Evolutionary conservation across 2,888 invertebrate species (phyloP).

Genomic region (Drosophila melanocephala): DNA sequence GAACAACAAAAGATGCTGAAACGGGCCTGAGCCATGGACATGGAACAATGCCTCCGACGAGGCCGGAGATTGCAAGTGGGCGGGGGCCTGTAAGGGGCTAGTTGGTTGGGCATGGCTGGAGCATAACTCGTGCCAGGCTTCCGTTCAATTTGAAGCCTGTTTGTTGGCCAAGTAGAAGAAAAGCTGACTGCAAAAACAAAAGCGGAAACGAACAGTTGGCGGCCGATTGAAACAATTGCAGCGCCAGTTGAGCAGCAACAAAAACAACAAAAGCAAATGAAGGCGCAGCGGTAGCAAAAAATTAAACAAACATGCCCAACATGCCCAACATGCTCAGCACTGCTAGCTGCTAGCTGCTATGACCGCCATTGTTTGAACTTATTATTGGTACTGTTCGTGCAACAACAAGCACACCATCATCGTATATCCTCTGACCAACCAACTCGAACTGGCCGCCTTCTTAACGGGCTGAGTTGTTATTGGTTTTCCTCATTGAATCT

Average conservation of each 20-base stretch:
- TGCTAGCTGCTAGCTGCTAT: constrained; percentile 49
- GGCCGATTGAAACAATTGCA: constrained; percentile 79
- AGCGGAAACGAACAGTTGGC: constrained; percentile 77
- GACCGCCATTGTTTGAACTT: constrained; percentile 73
- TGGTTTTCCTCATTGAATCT: constrained; percentile 63
- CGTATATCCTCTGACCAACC: constrained; percentile 23
- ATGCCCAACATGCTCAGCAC: constrained; percentile 60
- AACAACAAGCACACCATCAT: constrained; percentile 54
- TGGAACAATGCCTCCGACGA: constrained; percentile 74
- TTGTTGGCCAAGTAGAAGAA: constrained; percentile 72
- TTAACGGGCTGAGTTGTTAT: constrained; percentile 49
- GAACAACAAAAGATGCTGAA: constrained; percentile 74
- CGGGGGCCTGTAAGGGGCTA: constrained; percentile 2
- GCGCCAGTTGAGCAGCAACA: constrained; percentile 49
- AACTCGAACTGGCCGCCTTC: constrained; percentile 12
- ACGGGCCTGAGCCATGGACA: constrained; percentile 62
- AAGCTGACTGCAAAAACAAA: constrained; percentile 68
- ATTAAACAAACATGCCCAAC: constrained; percentile 74
- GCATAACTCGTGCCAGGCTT: constrained; percentile 74
- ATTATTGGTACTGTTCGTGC: constrained; percentile 68
- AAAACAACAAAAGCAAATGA: constrained; percentile 33
- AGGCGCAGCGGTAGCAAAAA: constrained; percentile 66
- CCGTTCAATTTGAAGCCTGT: constrained; percentile 81
- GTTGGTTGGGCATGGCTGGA: constrained; percentile 49
- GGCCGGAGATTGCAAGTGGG: constrained; percentile 66